A percentile compares a stretch with the other conserved stretches of the same genome.
Conservation (phyloP, 2,888 invertebrate species). For the Aquatica leii region DNA sequence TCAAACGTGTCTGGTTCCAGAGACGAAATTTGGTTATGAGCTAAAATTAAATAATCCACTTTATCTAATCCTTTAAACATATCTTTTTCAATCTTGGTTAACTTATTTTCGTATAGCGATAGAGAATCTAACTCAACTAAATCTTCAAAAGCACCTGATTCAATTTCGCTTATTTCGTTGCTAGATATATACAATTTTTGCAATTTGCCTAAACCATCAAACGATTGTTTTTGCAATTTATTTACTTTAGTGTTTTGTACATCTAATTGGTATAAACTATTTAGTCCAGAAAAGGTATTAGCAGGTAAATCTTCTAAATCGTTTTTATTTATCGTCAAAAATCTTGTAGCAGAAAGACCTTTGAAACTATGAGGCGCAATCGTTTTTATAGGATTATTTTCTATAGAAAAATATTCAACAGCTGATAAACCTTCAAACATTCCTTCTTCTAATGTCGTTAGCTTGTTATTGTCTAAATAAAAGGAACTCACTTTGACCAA, state of each 20-base stretch:
- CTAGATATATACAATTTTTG: neutral
- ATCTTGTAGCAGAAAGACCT: neutral
- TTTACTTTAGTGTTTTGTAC: conserved; percentile 18
- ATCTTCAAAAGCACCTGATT: conserved; percentile 7
- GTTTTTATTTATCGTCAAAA: neutral
- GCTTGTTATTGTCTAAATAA: neutral
- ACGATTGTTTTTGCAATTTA: neutral
- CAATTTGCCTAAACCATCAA: neutral
- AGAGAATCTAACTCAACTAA: neutral
- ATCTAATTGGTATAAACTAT: conserved; percentile 4
- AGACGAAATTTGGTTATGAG: neutral
- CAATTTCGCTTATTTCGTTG: neutral
- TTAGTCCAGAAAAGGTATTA: neutral
- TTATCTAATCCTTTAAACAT: conserved; percentile 15
- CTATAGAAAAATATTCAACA: neutral
- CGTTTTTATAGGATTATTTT: conserved; percentile 6
- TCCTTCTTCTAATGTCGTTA: neutral
- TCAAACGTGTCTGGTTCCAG: conserved; percentile 5
- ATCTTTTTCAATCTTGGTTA: neutral
- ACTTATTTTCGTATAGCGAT: conserved; percentile 6
- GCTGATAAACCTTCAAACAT: conserved; percentile 4
- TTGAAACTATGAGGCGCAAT: neutral
- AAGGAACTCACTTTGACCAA: neutral
- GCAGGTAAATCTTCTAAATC: neutral
- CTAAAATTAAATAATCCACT: conserved; percentile 11